phyloP scores from a whole-genome alignment of 2,797 vertebrate genomes.

The Esox lucius region DNA sequence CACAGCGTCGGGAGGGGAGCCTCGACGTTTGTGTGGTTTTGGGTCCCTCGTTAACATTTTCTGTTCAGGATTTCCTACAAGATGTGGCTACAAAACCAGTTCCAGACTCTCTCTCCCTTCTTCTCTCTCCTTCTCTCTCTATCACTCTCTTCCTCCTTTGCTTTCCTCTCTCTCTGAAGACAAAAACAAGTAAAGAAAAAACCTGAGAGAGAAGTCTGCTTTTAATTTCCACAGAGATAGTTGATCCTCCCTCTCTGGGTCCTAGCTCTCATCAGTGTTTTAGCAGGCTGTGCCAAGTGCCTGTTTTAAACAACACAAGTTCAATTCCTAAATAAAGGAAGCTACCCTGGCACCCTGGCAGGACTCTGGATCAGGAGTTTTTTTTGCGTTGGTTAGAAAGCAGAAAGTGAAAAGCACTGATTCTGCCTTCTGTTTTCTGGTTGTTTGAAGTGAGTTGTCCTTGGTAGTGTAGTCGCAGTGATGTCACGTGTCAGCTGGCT shows the following conservation, averaged over 20 bases:
- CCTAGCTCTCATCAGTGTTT: constrained; percentile 64
- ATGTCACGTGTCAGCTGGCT: not conserved
- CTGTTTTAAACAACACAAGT: constrained; percentile 62
- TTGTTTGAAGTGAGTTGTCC: not conserved
- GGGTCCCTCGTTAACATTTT: constrained; percentile 77
- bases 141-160: constrained; percentile 32
- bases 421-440: not conserved
- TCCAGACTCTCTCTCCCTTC: constrained; percentile 61
- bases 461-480: not conserved
- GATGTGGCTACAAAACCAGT: constrained; percentile 67
- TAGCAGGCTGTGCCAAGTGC: constrained; percentile 43
- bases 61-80: constrained; percentile 79
- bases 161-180: constrained; percentile 45
- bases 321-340: constrained; percentile 63
- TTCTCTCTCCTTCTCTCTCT: constrained; percentile 35
- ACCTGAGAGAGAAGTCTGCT: constrained; percentile 66
- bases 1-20: constrained; percentile 49
- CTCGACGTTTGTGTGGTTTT: constrained; percentile 62
- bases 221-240: constrained; percentile 73
- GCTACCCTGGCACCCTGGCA: constrained; percentile 51
- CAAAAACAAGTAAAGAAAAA: constrained; percentile 28
- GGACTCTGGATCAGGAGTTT: constrained; percentile 36
- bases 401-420: constrained; percentile 5
- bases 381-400: constrained; percentile 26
- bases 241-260: constrained; percentile 62